Percentiles rank a stretch among this genome's conserved stretches.
phyloP scores from a whole-genome alignment of 2,113 vertebrate genomes.

The Ptilonorhynchus violaceus region DNA sequence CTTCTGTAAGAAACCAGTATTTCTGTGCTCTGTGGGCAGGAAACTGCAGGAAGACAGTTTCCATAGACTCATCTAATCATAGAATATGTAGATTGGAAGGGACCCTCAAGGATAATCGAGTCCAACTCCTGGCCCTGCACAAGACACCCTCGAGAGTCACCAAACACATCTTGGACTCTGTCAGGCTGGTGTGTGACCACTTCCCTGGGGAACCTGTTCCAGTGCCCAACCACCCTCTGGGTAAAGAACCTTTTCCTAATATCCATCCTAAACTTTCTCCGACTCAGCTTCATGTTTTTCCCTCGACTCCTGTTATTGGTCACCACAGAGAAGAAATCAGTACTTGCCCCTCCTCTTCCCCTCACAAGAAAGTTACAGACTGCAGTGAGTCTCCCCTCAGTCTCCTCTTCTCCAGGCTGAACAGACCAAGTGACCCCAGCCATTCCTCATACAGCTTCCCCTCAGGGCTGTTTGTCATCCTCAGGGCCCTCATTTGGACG shows the following conservation, averaged over 20 bases:
- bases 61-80: neutral
- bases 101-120: neutral
- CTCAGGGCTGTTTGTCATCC: neutral
- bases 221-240: neutral
- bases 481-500: neutral
- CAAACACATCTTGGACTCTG: neutral
- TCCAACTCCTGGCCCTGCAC: neutral
- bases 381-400: neutral
- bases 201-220: neutral
- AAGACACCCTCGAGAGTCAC: neutral
- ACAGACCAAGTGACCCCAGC: neutral
- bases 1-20: neutral
- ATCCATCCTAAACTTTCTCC: neutral
- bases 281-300: neutral
- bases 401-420: neutral
- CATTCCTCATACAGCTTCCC: rapidly evolving
- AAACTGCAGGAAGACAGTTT: neutral
- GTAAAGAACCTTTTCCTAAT: neutral
- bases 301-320: rapidly evolving
- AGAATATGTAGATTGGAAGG: neutral
- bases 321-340: neutral
- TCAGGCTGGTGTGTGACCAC: neutral
- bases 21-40: neutral
- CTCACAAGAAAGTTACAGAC: neutral
- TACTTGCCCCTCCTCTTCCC: rapidly evolving